Conservation (phyloP, 2,888 invertebrate genomes). For the Acrobasis repandana region DNA sequence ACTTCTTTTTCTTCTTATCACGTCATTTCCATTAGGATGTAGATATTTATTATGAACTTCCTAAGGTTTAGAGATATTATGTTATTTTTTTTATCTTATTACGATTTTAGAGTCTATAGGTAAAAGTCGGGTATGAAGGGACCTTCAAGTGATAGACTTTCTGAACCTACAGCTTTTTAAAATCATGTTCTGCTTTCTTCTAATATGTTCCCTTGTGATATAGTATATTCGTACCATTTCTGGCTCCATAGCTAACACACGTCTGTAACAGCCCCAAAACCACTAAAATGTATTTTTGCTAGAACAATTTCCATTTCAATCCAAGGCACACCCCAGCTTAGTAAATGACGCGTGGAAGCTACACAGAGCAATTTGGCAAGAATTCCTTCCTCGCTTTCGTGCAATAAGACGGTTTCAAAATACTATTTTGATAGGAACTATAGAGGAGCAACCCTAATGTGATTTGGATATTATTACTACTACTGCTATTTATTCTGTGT, state of each 20-base stretch:
- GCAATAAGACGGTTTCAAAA: conserved; percentile 59
- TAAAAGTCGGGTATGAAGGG: no score
- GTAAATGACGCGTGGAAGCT: conserved; percentile 77
- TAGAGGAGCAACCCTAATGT: conserved; percentile 31
- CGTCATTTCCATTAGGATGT: no score
- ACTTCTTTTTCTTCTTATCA: no score
- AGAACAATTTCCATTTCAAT: conserved; percentile 18
- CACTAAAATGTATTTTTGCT: conserved; percentile 8
- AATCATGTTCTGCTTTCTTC: no score
- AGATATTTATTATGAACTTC: no score
- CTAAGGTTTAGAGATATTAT: no score
- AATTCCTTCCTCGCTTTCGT: conserved; percentile 52
- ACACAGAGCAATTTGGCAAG: conserved; percentile 76
- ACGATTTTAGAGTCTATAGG: no score
- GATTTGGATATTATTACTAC: conserved; percentile 18
- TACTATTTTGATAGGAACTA: conserved; percentile 50
- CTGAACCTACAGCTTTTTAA: no score
- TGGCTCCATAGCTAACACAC: neutral
- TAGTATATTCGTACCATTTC: neutral
- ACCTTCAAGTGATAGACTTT: no score
- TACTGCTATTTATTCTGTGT: no score
- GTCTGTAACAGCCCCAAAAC: neutral
- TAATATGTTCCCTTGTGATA: no score
- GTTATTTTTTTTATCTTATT: no score
- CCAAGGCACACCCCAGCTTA: conserved; percentile 38